These are phyloP conservation scores for Balaeniceps rex DNA, from an alignment of 2,113 vertebrate species.

Conservation along the genomic window DNA sequence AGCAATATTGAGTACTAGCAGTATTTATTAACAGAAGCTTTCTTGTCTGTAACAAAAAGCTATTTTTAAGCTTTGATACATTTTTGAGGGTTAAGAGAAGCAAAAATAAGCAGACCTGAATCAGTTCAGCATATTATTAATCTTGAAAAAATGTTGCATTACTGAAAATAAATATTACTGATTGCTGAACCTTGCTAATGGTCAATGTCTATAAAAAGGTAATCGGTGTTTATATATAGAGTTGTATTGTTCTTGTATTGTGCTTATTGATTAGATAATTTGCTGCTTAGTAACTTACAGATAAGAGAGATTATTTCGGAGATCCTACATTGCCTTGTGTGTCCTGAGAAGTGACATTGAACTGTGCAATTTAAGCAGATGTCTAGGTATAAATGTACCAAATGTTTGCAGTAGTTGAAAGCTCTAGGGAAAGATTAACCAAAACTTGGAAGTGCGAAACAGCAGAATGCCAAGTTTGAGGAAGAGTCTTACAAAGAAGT, in stretches of 20 bases:
- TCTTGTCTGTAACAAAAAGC: conserved; percentile 26
- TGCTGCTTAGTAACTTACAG: not conserved
- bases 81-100: not conserved
- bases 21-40: not conserved
- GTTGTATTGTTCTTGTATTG: conserved; percentile 40
- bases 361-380: conserved; percentile 65
- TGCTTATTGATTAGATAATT: conserved; percentile 64
- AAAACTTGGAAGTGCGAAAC: not conserved
- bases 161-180: conserved; percentile 33
- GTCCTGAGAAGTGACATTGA: conserved; percentile 37
- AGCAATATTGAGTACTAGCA: not conserved
- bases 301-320: conserved; percentile 7
- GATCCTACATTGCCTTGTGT: not conserved
- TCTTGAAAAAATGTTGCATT: not conserved
- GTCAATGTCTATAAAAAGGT: conserved; percentile 19
- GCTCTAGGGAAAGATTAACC: conserved; percentile 18
- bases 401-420: conserved; percentile 5
- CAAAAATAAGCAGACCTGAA: not conserved
- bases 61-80: not conserved
- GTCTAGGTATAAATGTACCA: conserved; percentile 3
- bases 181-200: not conserved
- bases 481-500: not conserved
- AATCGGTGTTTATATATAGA: not conserved
- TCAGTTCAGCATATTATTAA: not conserved
- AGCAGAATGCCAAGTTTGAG: not conserved